phyloP scores from a whole-genome alignment of 2,888 invertebrate species.

The Phasia obesa region DNA sequence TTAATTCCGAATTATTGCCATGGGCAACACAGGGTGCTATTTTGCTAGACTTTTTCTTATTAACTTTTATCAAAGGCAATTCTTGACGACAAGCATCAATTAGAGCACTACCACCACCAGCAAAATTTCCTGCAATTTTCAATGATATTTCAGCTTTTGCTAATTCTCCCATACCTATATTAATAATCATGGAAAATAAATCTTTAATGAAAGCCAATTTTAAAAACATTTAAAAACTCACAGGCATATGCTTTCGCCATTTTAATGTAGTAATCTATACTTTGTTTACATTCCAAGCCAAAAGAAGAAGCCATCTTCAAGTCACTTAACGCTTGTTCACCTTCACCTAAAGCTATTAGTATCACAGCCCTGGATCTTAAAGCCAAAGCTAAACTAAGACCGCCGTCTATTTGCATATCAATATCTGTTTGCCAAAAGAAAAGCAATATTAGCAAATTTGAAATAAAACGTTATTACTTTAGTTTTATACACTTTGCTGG shows the following conservation, averaged over 20 bases:
- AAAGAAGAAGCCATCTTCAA: constrained; percentile 86
- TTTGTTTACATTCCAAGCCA: constrained; percentile 85
- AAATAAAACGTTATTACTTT: background rate
- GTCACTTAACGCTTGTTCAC: constrained; percentile 86
- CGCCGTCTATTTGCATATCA: constrained; percentile 85
- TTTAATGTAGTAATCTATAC: constrained; percentile 87
- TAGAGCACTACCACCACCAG: constrained; percentile 83
- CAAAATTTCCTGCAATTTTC: constrained; percentile 85
- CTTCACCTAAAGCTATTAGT: constrained; percentile 85
- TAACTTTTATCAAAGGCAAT: constrained; percentile 79
- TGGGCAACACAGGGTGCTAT: constrained; percentile 81
- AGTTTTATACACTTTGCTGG: constrained; percentile 85
- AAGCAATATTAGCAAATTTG: background rate
- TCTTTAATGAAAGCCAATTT: no score
- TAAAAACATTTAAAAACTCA: constrained; percentile 69
- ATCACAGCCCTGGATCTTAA: constrained; percentile 87
- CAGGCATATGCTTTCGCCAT: constrained; percentile 87
- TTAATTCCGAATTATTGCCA: constrained; percentile 84
- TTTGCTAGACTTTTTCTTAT: constrained; percentile 55
- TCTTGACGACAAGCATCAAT: constrained; percentile 83
- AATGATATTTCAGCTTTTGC: constrained; percentile 87
- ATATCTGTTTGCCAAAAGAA: constrained; percentile 78
- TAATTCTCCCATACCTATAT: constrained; percentile 84
- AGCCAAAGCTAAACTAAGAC: constrained; percentile 86
- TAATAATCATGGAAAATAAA: no score